Conservation (phyloP, 2,113 vertebrate species). For the Ptilonorhynchus violaceus region DNA sequence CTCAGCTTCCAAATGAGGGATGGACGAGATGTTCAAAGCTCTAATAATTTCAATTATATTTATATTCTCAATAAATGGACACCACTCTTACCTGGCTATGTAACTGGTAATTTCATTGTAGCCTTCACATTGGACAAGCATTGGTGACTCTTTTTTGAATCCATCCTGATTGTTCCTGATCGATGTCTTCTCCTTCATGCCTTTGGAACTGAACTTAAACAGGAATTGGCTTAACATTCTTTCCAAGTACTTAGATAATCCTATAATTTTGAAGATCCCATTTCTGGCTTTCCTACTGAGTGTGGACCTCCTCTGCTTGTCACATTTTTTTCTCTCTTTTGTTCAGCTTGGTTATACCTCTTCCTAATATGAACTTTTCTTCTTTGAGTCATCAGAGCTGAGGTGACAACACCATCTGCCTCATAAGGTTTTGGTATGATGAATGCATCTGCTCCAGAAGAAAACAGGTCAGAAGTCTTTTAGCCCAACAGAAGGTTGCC, state of each 20-base stretch:
- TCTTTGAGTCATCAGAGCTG: not conserved
- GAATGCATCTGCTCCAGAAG: not conserved
- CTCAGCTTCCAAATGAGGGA: not conserved
- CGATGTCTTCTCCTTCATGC: not conserved
- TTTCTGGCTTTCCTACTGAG: not conserved
- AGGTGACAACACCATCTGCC: not conserved
- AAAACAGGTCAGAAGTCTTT: not conserved
- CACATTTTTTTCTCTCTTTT: not conserved
- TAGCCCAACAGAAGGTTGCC: not conserved
- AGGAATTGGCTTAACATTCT: not conserved
- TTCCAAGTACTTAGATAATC: not conserved
- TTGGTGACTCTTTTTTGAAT: not conserved
- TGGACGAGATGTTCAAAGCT: not conserved
- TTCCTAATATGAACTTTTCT: not conserved
- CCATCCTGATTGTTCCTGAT: not conserved
- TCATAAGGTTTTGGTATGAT: not conserved
- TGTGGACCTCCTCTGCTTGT: not conserved
- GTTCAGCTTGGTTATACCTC: not conserved
- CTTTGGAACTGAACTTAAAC: not conserved
- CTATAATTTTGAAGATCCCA: not conserved
- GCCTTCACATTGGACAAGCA: not conserved
- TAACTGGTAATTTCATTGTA: not conserved
- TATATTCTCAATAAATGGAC: not conserved
- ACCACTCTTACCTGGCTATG: not conserved
- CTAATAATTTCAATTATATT: not conserved